A percentile compares a stretch with the other conserved stretches of the same genome.
Conservation (phyloP, 1,140 invertebrate genomes). For the Zaprionus davidi region DNA sequence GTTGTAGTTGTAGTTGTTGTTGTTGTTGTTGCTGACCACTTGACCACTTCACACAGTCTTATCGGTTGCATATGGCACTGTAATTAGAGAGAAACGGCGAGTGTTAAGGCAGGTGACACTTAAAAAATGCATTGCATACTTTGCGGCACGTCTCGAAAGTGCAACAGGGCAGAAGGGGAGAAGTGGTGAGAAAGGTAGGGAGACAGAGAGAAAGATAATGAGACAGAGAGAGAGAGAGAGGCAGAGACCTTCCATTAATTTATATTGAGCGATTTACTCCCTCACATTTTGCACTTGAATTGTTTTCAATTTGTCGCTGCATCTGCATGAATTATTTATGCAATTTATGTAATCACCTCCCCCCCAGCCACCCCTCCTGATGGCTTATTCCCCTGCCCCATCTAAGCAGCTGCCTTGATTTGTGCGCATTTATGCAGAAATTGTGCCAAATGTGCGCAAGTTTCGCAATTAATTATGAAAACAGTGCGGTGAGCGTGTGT, state of each 20-base stretch:
- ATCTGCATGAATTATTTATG: slow-evolving; percentile 31
- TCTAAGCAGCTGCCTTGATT: slow-evolving; percentile 37
- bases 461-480: slow-evolving; percentile 70
- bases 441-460: slow-evolving; percentile 50
- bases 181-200: background rate
- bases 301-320: slow-evolving; percentile 30
- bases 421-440: slow-evolving; percentile 58
- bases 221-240: background rate
- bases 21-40: slow-evolving; percentile 57
- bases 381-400: background rate
- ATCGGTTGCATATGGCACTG: slow-evolving; percentile 82
- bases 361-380: background rate
- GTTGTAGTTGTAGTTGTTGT: background rate
- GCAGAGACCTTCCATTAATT: background rate
- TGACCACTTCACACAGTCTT: slow-evolving; percentile 73
- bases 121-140: background rate
- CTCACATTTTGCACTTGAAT: slow-evolving; percentile 14
- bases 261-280: background rate
- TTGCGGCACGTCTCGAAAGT: background rate
- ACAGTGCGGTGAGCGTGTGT: slow-evolving; percentile 17
- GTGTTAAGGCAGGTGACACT: background rate
- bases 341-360: slow-evolving; percentile 36
- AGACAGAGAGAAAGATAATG: background rate
- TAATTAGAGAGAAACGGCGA: slow-evolving; percentile 24
- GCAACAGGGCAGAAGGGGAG: background rate